Evolutionary conservation across 1,140 invertebrate genomes (phyloP).

Genomic region (Tachypleus tridentatus): DNA sequence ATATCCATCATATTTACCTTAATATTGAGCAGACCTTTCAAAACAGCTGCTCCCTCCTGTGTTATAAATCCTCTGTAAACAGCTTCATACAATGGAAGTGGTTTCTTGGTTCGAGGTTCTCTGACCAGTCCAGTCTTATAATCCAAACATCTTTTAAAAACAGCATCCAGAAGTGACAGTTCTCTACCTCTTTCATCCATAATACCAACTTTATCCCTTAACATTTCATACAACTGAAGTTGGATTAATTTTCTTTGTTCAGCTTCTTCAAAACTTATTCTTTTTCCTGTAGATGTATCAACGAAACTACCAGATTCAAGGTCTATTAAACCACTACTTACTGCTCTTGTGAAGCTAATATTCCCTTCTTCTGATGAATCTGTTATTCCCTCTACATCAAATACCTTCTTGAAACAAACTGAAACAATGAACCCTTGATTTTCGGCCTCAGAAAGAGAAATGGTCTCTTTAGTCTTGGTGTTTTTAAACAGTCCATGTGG

Average conservation of each 20-base stretch:
- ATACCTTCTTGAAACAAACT: constrained; percentile 72
- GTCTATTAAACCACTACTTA: constrained; percentile 62
- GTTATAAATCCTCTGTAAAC: constrained; percentile 66
- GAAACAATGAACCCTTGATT: constrained; percentile 76
- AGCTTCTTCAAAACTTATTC: constrained; percentile 51
- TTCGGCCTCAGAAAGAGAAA: constrained; percentile 63
- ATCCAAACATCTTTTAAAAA: constrained; percentile 58
- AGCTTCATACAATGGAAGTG: constrained; percentile 56
- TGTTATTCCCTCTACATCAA: constrained; percentile 81
- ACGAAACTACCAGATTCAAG: constrained; percentile 56
- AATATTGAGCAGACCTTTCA: constrained; percentile 69
- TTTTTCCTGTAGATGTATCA: constrained; percentile 58
- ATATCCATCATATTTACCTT: constrained; percentile 57
- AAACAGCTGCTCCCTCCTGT: constrained; percentile 64
- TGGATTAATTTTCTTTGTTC: constrained; percentile 37
- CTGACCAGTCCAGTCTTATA: constrained; percentile 51
- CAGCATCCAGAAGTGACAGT: constrained; percentile 60
- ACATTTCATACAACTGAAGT: constrained; percentile 68
- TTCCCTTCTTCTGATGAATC: constrained; percentile 67
- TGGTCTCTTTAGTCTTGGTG: constrained; percentile 51
- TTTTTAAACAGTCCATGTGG: constrained; percentile 58
- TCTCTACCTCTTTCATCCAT: constrained; percentile 52
- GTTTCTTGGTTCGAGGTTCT: constrained; percentile 50
- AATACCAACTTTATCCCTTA: constrained; percentile 66
- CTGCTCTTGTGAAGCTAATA: constrained; percentile 73